Evolutionary conservation across 2,888 invertebrate species (phyloP), one percentile per base, ranked within the genome.

Genomic region (Leptopilina drosophilae): DNA sequence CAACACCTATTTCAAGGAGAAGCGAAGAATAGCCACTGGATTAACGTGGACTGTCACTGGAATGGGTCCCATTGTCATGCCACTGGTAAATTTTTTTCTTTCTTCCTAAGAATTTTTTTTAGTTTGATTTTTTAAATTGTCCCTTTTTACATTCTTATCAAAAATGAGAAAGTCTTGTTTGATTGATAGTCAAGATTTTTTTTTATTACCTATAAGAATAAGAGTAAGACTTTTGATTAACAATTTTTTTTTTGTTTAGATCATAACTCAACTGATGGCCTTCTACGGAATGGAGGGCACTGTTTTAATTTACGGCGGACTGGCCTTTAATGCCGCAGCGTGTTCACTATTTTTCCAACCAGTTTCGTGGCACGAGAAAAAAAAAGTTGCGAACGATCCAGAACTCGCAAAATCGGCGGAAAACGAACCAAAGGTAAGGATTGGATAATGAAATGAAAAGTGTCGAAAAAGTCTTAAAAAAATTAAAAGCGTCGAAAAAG

Each of bases 1-100:
- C 80, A 96, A 96, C 87, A 95, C 95, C 4, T 96, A 95, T 89
- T 96, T 96, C 92, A 95, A 94, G 88, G 93, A 94, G 77, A 94
- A 94, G 89, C 93, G 96, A 89, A 93, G 95, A 88, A 92, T 95
- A 64, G 96, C 96, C 0, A 95, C 95, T 0, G 95, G 96, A 0
- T 92, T 95, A 77, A 95, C 95, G 83, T 95, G 95, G 93, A 95
- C 95, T 0, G 94, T 94, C 0, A 95, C 95, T 3, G 96, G 95
- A 0, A 88, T 96, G 42, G 96, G 96, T 0, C 95, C 96, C 1
- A 95, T 96, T 64, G 87, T 95, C 76, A 94, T 95, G 93, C 96
- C 96, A 3, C 94, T 87, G 81, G 88, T 88, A 83, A 65, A 59
- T 65, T 56, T 49, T 65, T 77, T 64, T 62, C 20, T 20, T 20